Percentiles rank a stretch among this genome's conserved stretches.
Evolutionary conservation across 2,113 vertebrate genomes (phyloP).

Genomic region (Delphinapterus leucas): DNA sequence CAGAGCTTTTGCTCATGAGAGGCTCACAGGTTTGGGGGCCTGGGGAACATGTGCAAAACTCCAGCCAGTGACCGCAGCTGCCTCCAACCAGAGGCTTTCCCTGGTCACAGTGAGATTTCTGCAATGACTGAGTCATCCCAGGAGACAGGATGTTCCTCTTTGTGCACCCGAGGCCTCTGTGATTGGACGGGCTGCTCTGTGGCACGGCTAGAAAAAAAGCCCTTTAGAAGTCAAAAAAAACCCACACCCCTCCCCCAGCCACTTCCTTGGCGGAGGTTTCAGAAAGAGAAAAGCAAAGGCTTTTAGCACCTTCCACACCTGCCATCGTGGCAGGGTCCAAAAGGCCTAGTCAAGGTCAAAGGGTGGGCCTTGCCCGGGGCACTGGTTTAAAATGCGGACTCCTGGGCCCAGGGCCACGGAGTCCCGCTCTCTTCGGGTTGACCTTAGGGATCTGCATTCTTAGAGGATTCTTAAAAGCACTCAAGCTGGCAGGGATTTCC

Average conservation of each 20-base stretch:
- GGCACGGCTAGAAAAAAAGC: neutral
- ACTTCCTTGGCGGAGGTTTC: neutral
- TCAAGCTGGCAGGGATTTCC: neutral
- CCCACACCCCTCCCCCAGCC: neutral
- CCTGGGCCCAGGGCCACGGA: neutral
- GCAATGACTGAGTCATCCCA: conserved; percentile 54
- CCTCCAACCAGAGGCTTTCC: neutral
- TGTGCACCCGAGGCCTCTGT: neutral
- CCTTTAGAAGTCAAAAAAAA: conserved; percentile 51
- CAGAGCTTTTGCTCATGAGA: neutral
- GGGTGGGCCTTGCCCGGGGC: neutral
- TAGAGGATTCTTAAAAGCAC: neutral
- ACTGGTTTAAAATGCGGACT: neutral
- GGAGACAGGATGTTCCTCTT: conserved; percentile 65
- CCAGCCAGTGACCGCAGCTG: neutral
- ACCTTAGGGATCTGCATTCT: neutral
- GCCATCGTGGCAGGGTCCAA: fast-evolving
- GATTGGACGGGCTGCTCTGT: conserved; percentile 45
- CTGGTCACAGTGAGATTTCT: conserved; percentile 37
- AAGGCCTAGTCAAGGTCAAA: neutral
- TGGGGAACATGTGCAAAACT: neutral
- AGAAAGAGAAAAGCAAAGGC: neutral
- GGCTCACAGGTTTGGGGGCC: neutral
- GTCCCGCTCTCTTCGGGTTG: neutral
- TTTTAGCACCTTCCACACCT: neutral